phyloP scores from a whole-genome alignment of 2,113 vertebrate genomes.

The Aptenodytes patagonicus region DNA sequence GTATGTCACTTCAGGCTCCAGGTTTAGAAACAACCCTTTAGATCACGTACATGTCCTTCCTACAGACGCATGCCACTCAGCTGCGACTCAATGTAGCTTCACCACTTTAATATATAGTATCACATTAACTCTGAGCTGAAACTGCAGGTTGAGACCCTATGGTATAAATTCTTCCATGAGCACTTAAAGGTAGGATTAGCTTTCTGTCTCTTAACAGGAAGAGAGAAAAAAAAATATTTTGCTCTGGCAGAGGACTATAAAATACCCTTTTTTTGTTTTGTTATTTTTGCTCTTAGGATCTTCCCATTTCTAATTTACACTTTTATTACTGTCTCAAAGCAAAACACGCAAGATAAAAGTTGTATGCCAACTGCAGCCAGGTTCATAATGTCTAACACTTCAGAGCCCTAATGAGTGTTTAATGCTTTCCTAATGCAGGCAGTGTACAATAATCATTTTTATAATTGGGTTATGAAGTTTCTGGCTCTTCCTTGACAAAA shows the following conservation, averaged over 20 bases:
- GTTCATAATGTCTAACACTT: slow-evolving; percentile 56
- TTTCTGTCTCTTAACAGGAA: background rate
- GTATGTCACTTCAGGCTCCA: background rate
- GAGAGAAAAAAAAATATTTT: background rate
- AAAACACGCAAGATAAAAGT: background rate
- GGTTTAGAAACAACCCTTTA: background rate
- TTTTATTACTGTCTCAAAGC: background rate
- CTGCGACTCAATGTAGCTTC: background rate
- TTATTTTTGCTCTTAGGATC: background rate
- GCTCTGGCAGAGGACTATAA: background rate
- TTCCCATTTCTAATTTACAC: background rate
- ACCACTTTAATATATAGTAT: background rate
- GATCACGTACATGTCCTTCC: background rate
- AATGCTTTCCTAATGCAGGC: slow-evolving; percentile 53
- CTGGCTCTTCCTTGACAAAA: slow-evolving; percentile 25
- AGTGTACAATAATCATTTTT: slow-evolving; percentile 35
- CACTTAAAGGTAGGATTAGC: background rate
- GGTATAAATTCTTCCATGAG: background rate
- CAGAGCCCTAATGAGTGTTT: slow-evolving; percentile 58
- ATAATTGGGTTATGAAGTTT: background rate
- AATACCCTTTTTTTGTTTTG: background rate
- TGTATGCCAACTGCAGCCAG: background rate
- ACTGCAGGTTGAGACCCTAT: background rate
- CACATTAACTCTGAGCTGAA: background rate
- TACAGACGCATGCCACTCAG: background rate